Base-by-base conservation (phyloP, 2,113 vertebrate genomes). In the Perognathus longimembris region DNA sequence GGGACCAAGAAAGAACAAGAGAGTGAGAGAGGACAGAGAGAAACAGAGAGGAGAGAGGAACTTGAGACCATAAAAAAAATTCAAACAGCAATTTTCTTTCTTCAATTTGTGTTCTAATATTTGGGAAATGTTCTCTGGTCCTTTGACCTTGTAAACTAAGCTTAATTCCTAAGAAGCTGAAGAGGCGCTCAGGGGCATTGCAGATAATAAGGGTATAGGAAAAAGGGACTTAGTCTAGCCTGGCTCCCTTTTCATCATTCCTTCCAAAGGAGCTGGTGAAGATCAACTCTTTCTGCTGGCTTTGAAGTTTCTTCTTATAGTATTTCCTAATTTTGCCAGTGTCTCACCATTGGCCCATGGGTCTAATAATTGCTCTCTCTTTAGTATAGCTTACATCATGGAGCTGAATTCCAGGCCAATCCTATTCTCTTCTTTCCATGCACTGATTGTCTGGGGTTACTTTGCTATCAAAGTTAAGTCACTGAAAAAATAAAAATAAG, bases 131-230 rank as follows among this genome's bases (percentile, higher is more conserved):
- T 77, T 92, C 40, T 20, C 32, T 83, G 34, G 59, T 91, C 67
- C 88, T 95, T 96, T 84, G 84, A 96, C 93, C 67, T 95, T 89
- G 54, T 81, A 69, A 95, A 86, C 20, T 22, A 63, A 92, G 32
- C 36, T 95, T 92, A 88, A 81, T 94, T 96, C 61, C 66, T 45
- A 26, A 81, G 67, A 64, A 87, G 36, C 70, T 83, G 74, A 94
- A 84, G 80, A 93, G 73, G 63, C 45, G 80, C 71, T 96, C 38
- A 30, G 79, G 91, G 66, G 42, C 38, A 59, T 12, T 87, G 69
- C 80, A 90, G 83, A 93, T 77, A 50, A 94, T 69, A 89, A 78
- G 92, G 40, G 12, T 17, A 61, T 26, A 87, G 57, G 85, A 63
- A 93, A 76, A 93, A 54, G 66, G 54, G 73, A 77, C 59, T 84